phyloP scores from a whole-genome alignment of 2,888 invertebrate species.

The Ectemnius lituratus region DNA sequence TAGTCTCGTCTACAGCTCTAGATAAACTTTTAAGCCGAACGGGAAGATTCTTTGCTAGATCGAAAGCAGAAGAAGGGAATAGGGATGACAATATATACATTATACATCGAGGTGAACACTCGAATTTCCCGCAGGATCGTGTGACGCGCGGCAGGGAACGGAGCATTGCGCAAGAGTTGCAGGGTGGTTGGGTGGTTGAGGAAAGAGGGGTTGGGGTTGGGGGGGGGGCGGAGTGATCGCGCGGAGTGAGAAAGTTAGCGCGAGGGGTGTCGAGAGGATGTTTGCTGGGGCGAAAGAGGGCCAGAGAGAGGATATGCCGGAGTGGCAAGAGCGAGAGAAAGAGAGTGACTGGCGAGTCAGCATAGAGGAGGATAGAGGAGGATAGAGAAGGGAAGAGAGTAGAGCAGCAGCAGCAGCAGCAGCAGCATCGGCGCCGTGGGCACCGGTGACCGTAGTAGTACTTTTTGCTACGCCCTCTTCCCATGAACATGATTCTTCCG shows the following conservation, averaged over 20 bases:
- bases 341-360: not conserved
- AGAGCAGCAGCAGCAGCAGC: not conserved
- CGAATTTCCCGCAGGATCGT: slow-evolving; percentile 53
- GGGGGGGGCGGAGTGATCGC: too few species aligned
- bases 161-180: slow-evolving; percentile 46
- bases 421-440: slow-evolving; percentile 45
- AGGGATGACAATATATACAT: too few species aligned
- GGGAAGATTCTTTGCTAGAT: too few species aligned
- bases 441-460: slow-evolving; percentile 53
- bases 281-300: not conserved
- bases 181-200: not conserved
- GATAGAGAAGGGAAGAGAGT: not conserved
- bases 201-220: not conserved
- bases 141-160: slow-evolving; percentile 21
- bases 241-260: too few species aligned
- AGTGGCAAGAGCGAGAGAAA: not conserved
- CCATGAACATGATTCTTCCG: slow-evolving; percentile 62
- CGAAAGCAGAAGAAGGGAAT: too few species aligned
- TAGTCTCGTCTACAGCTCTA: too few species aligned
- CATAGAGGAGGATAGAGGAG: not conserved
- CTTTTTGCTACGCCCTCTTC: slow-evolving; percentile 66
- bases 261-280: too few species aligned
- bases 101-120: not conserved
- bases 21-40: too few species aligned
- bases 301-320: not conserved